phyloP scores from a whole-genome alignment of 2,888 invertebrate genomes.

The Ophion obscuratus region DNA sequence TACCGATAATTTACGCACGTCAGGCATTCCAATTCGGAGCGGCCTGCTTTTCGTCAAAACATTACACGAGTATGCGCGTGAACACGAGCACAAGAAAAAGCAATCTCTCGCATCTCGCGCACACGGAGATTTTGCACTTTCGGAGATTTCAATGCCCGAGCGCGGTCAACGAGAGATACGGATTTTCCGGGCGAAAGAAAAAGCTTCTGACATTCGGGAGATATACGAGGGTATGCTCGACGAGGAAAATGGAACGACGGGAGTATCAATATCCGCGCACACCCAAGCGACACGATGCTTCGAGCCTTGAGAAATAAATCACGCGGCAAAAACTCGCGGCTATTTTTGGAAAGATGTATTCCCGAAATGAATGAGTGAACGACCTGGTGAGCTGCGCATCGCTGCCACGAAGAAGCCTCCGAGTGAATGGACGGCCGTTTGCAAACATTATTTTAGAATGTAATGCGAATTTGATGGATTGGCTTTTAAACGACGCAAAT shows the following conservation, averaged over 20 bases:
- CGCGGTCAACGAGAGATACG: not conserved
- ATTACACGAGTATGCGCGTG: not conserved
- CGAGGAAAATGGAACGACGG: not conserved
- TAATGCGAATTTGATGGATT: too few relatives aligned
- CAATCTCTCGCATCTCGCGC: not conserved
- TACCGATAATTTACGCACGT: constrained; percentile 11
- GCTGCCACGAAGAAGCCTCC: not conserved
- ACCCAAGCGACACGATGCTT: not conserved
- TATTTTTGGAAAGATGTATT: not conserved
- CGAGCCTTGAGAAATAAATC: not conserved
- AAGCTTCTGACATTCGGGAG: not conserved
- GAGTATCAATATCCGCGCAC: not conserved
- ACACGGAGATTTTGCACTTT: not conserved
- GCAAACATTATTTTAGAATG: too few relatives aligned
- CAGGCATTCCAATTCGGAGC: constrained; percentile 1
- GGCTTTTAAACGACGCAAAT: too few relatives aligned
- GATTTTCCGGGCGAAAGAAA: not conserved
- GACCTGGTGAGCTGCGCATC: not conserved
- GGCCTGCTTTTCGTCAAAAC: constrained; percentile 25
- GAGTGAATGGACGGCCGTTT: not conserved
- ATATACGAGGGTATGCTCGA: not conserved
- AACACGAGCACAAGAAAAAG: not conserved
- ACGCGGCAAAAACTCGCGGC: not conserved
- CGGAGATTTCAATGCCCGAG: constrained; percentile 20
- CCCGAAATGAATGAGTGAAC: not conserved